phyloP scores from a whole-genome alignment of 1,140 invertebrate species.

The Platyscapa corneri region DNA sequence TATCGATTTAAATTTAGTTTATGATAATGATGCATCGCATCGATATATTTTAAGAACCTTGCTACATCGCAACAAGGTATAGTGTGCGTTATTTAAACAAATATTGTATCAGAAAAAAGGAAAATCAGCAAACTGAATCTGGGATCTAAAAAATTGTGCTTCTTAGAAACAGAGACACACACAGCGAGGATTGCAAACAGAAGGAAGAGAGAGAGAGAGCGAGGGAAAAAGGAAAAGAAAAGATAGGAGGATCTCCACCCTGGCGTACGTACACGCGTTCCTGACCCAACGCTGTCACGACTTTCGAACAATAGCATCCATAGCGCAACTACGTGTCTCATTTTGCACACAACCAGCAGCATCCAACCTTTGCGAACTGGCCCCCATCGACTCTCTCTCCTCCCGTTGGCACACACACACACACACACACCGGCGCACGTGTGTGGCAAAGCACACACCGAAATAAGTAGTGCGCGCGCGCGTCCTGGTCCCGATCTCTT shows the following conservation, averaged over 20 bases:
- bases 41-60: no score
- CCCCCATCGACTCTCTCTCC: background rate
- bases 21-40: no score
- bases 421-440: background rate
- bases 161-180: slow-evolving; percentile 40
- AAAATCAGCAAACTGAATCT: slow-evolving; percentile 29
- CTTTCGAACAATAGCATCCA: slow-evolving; percentile 57
- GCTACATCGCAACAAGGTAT: no score
- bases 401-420: background rate
- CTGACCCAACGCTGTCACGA: slow-evolving; percentile 58
- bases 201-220: background rate
- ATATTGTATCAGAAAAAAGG: background rate
- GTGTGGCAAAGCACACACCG: background rate
- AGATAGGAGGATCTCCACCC: slow-evolving; percentile 52
- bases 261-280: slow-evolving; percentile 56
- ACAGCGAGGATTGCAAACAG: slow-evolving; percentile 52
- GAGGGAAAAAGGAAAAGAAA: slow-evolving; percentile 31
- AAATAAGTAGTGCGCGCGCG: slow-evolving; percentile 46
- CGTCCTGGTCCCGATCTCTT: slow-evolving; percentile 20
- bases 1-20: no score
- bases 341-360: slow-evolving; percentile 50
- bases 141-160: slow-evolving; percentile 49
- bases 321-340: slow-evolving; percentile 56
- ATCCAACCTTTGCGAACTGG: slow-evolving; percentile 7
- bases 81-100: no score